phyloP scores from a whole-genome alignment of 2,797 vertebrate species.

The Sphenopsis melanotis region DNA sequence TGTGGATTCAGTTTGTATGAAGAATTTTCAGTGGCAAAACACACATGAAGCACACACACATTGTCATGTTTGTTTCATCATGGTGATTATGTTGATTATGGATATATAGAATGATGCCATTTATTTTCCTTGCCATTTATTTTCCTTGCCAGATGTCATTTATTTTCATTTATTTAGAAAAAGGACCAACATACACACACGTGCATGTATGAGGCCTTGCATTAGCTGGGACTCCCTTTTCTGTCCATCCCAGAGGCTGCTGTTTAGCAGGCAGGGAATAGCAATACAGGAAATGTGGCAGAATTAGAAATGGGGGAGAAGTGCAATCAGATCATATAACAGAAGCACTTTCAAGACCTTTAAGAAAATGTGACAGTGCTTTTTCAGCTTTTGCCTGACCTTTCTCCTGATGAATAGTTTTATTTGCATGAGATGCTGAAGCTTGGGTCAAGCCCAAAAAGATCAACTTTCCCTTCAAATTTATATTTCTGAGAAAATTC shows the following conservation, averaged over 20 bases:
- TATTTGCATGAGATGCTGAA: not conserved
- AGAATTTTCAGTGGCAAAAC: not conserved
- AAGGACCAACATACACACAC: not conserved
- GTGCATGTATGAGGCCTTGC: fast-evolving
- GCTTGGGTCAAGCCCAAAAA: not conserved
- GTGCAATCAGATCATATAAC: not conserved
- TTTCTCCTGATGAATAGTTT: not conserved
- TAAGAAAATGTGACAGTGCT: not conserved
- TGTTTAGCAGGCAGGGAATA: not conserved
- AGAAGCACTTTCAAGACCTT: not conserved
- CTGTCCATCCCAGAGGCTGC: not conserved
- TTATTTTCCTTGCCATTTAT: not conserved
- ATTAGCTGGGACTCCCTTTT: not conserved
- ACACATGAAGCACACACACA: fast-evolving
- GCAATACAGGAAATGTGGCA: not conserved
- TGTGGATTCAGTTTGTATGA: not conserved
- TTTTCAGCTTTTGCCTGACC: not conserved
- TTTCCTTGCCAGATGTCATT: not conserved
- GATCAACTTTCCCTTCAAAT: not conserved
- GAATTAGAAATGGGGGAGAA: not conserved
- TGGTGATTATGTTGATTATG: fast-evolving
- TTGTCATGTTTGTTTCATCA: not conserved
- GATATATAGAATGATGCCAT: not conserved
- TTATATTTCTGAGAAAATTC: not conserved
- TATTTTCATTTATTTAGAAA: not conserved